Conservation (phyloP, 1,140 invertebrate genomes). For the Zelostemma sp. region DNA sequence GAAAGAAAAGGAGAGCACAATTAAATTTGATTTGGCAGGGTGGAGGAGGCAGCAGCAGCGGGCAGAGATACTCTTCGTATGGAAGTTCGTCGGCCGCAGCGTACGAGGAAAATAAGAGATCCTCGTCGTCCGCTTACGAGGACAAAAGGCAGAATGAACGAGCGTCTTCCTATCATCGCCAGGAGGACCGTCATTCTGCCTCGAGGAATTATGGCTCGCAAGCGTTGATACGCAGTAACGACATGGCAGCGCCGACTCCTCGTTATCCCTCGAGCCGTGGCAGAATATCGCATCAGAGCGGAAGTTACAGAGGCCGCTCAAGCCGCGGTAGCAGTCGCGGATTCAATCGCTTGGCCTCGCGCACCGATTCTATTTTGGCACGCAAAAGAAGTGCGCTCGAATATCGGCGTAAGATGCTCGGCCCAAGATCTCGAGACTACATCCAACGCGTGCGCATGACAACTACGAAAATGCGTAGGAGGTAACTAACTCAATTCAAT, state of each 20-base stretch:
- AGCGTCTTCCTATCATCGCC: slow-evolving; percentile 62
- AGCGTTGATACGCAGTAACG: slow-evolving; percentile 59
- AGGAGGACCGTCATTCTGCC: slow-evolving; percentile 64
- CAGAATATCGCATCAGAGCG: slow-evolving; percentile 58
- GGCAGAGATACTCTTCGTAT: slow-evolving; percentile 63
- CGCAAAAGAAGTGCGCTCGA: slow-evolving; percentile 65
- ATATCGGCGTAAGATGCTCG: slow-evolving; percentile 66
- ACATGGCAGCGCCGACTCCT: slow-evolving; percentile 58
- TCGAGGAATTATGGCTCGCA: slow-evolving; percentile 63
- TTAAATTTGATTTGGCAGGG: slow-evolving; percentile 69
- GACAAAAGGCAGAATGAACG: slow-evolving; percentile 65
- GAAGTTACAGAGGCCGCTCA: slow-evolving; percentile 60
- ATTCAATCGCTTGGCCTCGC: slow-evolving; percentile 57
- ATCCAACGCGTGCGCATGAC: slow-evolving; percentile 66
- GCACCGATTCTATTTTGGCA: slow-evolving; percentile 58
- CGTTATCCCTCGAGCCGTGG: slow-evolving; percentile 62
- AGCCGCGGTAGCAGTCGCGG: slow-evolving; percentile 57
- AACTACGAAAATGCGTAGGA: slow-evolving; percentile 64
- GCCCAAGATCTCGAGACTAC: slow-evolving; percentile 65
- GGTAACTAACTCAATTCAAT: slow-evolving; percentile 66
- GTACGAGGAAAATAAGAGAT: slow-evolving; percentile 65
- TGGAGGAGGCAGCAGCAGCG: slow-evolving; percentile 61
- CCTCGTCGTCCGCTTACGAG: slow-evolving; percentile 62
- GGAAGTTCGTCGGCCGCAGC: slow-evolving; percentile 57
- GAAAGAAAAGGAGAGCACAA: slow-evolving; percentile 55